Evolutionary conservation across 2,888 invertebrate species (phyloP), one percentile per base, ranked within the genome.

Genomic region (Urechis unicinctus): DNA sequence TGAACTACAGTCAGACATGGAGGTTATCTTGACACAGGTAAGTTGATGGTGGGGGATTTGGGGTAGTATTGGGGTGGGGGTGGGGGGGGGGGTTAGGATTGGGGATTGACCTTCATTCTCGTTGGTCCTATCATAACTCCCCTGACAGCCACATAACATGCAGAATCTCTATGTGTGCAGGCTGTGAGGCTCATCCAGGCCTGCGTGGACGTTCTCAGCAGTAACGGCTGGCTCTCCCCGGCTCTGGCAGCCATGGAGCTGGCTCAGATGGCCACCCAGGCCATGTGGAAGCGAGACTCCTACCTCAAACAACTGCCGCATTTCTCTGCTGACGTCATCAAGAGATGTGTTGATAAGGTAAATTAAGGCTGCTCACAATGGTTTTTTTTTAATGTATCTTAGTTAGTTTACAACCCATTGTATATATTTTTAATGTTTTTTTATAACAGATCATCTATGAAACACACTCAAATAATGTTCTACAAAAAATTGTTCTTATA

Each of bases 161-260:
- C n/a, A 6, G 5, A 4, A 24, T n/a, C 6, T 13, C n/a, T 26
- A 4, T 25, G 21, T 31, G 17, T 44, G 52, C 60, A 73, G 73
- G 71, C 73, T 2, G 64, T 75, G 28, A 59, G 77, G 4, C 63
- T 77, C 63, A 75, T 77, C 60, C 76, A 77, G 59, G 98, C 98
- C 0, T 98, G 97, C 78, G 84, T 98, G 30, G 85, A 94, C 78
- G 93, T 94, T 9, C 79, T 94, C 41, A 89, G 88, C 74, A 92
- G 92, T 46, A 96, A 95, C 69, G 97, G 98, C 31, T 99, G 98
- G 98, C 82, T 99, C 50, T 87, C 92, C 0, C 97, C 98, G 0
- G 98, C 97, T 2, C 91, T 99, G 43, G 94, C 96, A 22, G 96
- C 97, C 69, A 99, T 99, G 98, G 98, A 98, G 80, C 82, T 99